Conservation (phyloP, 2,113 vertebrate species). For the Protobothrops flavoviridis region DNA sequence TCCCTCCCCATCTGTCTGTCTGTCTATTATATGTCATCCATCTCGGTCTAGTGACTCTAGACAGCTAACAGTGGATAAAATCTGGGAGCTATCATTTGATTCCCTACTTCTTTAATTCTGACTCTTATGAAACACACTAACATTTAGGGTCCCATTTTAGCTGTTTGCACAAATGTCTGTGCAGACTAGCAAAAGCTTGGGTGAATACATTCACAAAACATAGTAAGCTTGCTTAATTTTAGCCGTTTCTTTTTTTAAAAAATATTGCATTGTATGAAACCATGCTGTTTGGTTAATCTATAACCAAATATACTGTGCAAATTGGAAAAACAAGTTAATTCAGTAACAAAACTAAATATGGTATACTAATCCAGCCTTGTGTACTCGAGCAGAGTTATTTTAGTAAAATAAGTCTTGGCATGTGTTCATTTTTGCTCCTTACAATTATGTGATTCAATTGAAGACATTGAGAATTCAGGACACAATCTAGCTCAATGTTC, state of each 20-base stretch:
- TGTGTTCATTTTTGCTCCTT: neutral
- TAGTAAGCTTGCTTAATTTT: neutral
- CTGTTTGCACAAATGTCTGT: neutral
- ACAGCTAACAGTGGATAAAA: neutral
- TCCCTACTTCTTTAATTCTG: neutral
- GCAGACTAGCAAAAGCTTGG: neutral
- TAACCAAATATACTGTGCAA: neutral
- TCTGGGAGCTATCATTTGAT: neutral
- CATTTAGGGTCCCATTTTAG: neutral
- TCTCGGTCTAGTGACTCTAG: neutral
- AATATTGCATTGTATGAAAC: neutral
- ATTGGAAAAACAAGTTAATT: neutral
- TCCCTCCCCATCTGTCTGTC: neutral
- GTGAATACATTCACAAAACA: neutral
- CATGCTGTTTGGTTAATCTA: neutral
- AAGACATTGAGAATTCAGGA: neutral
- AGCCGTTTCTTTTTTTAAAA: neutral
- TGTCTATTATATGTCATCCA: neutral
- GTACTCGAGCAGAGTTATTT: neutral
- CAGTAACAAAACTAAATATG: neutral
- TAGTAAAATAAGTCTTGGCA: neutral
- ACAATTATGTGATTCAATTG: neutral
- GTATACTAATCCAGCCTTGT: neutral
- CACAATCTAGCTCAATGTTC: neutral
- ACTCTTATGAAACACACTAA: neutral